phyloP scores from a whole-genome alignment of 2,888 invertebrate genomes.

The Polydrusus pterygomalis region DNA sequence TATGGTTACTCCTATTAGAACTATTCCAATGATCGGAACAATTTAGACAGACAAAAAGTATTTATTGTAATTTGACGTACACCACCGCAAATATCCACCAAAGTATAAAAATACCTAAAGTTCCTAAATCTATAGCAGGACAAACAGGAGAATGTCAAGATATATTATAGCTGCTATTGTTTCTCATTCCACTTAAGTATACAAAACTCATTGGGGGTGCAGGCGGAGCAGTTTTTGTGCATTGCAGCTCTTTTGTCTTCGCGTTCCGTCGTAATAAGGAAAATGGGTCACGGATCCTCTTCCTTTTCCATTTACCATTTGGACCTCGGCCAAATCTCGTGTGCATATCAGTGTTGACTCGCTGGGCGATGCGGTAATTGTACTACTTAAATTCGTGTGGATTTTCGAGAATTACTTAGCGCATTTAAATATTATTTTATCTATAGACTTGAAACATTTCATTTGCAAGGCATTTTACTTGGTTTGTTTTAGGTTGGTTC shows the following conservation, averaged over 20 bases:
- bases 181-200: constrained; percentile 33
- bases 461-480: too few relatives aligned
- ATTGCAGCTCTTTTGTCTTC: constrained; percentile 41
- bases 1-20: too few relatives aligned
- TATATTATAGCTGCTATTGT: constrained; percentile 22
- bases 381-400: constrained; percentile 21
- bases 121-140: constrained; percentile 1
- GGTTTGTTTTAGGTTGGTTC: too few relatives aligned
- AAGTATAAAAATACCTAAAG: too few relatives aligned
- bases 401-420: constrained; percentile 4
- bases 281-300: constrained; percentile 43
- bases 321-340: constrained; percentile 43
- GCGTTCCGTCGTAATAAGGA: constrained; percentile 27
- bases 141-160: constrained; percentile 17
- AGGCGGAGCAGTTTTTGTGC: constrained; percentile 34
- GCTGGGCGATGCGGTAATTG: constrained; percentile 23
- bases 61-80: too few relatives aligned
- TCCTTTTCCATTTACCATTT: constrained; percentile 37
- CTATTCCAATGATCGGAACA: too few relatives aligned
- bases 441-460: too few relatives aligned
- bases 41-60: too few relatives aligned
- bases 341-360: constrained; percentile 30
- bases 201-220: constrained; percentile 36
- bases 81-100: too few relatives aligned
- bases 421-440: too few relatives aligned